A percentile compares a stretch with the other conserved stretches of the same genome.
phyloP scores from a whole-genome alignment of 2,113 vertebrate genomes.

The Natator depressus region DNA sequence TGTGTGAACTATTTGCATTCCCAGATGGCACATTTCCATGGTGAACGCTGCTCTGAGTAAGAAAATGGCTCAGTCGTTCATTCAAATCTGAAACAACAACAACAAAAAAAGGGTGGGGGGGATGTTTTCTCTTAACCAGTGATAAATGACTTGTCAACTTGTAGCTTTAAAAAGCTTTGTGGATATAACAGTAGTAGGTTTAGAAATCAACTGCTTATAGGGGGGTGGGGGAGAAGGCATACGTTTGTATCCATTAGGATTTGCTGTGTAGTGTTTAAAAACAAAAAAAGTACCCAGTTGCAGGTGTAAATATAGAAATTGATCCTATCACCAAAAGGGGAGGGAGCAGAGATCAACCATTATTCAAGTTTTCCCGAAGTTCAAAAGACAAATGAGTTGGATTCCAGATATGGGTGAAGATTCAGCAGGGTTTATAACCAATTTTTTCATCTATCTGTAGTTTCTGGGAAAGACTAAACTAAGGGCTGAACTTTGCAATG shows the following conservation, averaged over 20 bases:
- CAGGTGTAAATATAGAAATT: background rate
- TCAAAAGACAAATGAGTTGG: background rate
- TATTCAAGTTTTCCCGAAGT: background rate
- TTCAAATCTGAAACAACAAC: constrained; percentile 43
- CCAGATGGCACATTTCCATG: constrained; percentile 72
- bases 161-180: background rate
- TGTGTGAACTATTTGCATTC: constrained; percentile 72
- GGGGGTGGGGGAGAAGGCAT: background rate
- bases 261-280: background rate
- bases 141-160: background rate
- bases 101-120: background rate
- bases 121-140: background rate
- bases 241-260: background rate
- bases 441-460: rapidly evolving
- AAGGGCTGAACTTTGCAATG: background rate
- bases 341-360: background rate
- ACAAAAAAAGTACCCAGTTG: background rate
- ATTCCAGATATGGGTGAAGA: background rate
- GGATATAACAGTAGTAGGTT: background rate
- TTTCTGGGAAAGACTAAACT: background rate
- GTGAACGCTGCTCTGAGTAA: constrained; percentile 27
- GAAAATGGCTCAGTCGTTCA: constrained; percentile 31
- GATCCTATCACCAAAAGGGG: background rate
- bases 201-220: background rate
- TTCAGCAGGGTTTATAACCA: background rate